A percentile compares a stretch with the other conserved stretches of the same genome.
Evolutionary conservation across 2,113 vertebrate genomes (phyloP).

Genomic region (Albula glossodonta): DNA sequence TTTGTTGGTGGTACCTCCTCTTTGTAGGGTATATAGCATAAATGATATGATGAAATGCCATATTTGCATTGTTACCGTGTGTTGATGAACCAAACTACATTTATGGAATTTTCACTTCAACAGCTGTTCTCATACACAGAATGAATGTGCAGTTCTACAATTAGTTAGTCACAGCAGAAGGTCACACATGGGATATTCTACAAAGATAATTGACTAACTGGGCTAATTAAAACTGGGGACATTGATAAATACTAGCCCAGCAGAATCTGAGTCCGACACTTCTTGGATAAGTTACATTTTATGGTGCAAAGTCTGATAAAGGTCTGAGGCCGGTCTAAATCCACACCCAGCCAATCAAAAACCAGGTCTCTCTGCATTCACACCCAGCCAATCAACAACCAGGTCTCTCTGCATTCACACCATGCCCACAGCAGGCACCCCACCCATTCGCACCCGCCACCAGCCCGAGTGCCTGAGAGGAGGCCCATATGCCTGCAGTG

Average conservation of each 20-base stretch:
- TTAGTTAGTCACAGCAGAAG: neutral
- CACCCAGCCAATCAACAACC: neutral
- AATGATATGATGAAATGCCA: neutral
- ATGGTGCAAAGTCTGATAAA: neutral
- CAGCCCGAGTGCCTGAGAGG: neutral
- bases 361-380: neutral
- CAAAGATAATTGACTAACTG: neutral
- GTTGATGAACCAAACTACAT: no score
- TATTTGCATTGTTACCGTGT: no score
- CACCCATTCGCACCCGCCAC: neutral
- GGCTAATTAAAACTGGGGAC: neutral
- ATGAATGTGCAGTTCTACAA: neutral
- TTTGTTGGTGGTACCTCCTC: neutral
- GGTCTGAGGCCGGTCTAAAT: neutral
- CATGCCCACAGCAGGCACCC: no score
- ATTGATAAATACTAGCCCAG: neutral
- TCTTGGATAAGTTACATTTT: neutral
- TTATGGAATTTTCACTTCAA: neutral
- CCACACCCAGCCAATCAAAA: neutral
- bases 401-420: neutral
- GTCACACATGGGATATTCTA: no score
- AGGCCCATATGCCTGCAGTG: neutral
- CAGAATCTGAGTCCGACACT: neutral
- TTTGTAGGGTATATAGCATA: neutral
- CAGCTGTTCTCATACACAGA: neutral